Evolutionary conservation across 2,113 vertebrate species (phyloP).

Genomic region (Cryptomyrus ogoouensis): DNA sequence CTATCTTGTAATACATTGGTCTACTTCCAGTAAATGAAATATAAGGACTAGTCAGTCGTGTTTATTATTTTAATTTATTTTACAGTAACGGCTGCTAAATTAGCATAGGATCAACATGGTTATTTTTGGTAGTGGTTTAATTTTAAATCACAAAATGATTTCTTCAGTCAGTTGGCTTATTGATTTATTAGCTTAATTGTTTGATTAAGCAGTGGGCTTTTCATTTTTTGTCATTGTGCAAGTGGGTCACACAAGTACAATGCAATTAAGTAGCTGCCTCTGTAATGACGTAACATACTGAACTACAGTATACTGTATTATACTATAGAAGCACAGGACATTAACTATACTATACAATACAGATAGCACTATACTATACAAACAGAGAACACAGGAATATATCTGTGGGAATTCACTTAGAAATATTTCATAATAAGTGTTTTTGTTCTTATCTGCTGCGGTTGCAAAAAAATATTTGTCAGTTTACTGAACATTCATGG

Average conservation of each 20-base stretch:
- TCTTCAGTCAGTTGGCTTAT: not conserved
- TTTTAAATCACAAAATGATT: not conserved
- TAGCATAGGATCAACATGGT: not conserved
- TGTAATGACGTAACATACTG: not conserved
- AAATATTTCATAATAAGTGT: not conserved
- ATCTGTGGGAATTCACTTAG: not conserved
- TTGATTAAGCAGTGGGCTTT: not conserved
- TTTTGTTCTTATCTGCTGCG: not conserved
- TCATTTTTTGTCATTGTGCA: not conserved
- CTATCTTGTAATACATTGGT: not conserved
- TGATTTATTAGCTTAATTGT: not conserved
- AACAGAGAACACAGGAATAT: not conserved
- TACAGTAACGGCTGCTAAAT: not conserved
- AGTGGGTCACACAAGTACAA: not conserved
- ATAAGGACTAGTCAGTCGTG: not conserved
- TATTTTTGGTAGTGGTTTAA: not conserved
- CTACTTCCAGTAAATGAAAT: not conserved
- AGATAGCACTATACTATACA: not conserved
- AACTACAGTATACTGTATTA: not conserved
- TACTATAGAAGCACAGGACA: not conserved
- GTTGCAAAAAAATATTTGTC: not conserved
- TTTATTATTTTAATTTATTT: not conserved
- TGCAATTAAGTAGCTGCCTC: not conserved
- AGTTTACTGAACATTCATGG: not conserved
- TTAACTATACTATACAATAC: not conserved